Evolutionary conservation across 2,888 invertebrate genomes (phyloP).

Genomic region (Cotesia congregata): DNA sequence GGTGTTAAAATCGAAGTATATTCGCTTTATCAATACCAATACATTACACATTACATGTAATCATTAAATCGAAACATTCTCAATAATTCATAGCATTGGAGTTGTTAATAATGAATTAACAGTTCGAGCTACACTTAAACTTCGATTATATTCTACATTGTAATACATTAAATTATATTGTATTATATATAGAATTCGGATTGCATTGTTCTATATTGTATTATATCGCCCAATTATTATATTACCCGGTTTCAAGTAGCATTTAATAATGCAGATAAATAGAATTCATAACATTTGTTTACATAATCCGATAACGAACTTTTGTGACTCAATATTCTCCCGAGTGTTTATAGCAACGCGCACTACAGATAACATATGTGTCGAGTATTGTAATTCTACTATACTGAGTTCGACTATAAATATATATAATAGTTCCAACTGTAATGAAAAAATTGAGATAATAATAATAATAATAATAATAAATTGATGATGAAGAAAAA

Average conservation of each 20-base stretch:
- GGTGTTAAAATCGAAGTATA: conserved; percentile 12
- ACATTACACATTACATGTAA: background rate
- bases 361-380: background rate
- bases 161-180: background rate
- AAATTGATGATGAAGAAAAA: background rate
- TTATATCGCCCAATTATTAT: too few species aligned
- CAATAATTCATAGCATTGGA: conserved; percentile 17
- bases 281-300: background rate
- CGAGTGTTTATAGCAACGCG: background rate
- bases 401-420: background rate
- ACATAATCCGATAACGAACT: background rate
- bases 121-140: conserved; percentile 16
- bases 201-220: too few species aligned
- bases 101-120: conserved; percentile 12
- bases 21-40: background rate
- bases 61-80: background rate
- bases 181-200: too few species aligned
- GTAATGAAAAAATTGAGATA: background rate
- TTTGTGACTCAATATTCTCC: background rate
- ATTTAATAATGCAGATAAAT: background rate
- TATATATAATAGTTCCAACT: background rate
- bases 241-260: too few species aligned
- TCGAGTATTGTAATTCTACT: background rate
- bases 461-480: background rate
- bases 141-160: background rate